A percentile compares a stretch with the other conserved stretches of the same genome.
phyloP scores from a whole-genome alignment of 2,888 invertebrate species.

The Hypsopygia costalis region DNA sequence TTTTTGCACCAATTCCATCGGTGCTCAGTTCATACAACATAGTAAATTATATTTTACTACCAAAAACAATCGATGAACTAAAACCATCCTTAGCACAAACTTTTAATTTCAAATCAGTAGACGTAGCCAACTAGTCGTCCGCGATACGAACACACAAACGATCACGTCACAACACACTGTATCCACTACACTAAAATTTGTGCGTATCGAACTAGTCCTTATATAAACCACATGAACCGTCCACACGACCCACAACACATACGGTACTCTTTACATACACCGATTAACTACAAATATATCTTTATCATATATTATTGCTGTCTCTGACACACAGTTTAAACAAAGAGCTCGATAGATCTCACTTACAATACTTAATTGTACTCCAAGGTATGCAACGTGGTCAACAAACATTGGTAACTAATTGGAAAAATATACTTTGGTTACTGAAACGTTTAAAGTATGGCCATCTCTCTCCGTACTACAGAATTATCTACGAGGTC shows the following conservation, averaged over 20 bases:
- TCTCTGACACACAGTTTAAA: slow-evolving; percentile 72
- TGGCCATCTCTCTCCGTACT: slow-evolving; percentile 19
- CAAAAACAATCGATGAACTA: no score
- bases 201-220: slow-evolving; percentile 68
- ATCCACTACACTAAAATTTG: slow-evolving; percentile 71
- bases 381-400: slow-evolving; percentile 36
- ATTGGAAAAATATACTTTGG: slow-evolving; percentile 37
- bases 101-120: no score
- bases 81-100: no score
- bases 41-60: no score
- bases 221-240: slow-evolving; percentile 42
- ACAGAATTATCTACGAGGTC: slow-evolving; percentile 13
- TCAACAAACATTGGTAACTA: slow-evolving; percentile 21
- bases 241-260: slow-evolving; percentile 22
- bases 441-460: slow-evolving; percentile 29
- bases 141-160: slow-evolving; percentile 13
- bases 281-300: slow-evolving; percentile 43
- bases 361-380: slow-evolving; percentile 52
- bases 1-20: no score
- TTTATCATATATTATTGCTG: slow-evolving; percentile 64
- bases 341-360: slow-evolving; percentile 68
- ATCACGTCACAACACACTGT: slow-evolving; percentile 26
- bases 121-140: slow-evolving; percentile 5
- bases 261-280: slow-evolving; percentile 35
- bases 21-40: no score